A percentile compares a stretch with the other conserved stretches of the same genome.
These are phyloP conservation scores for Torymus tubicola DNA, from an alignment of 2,888 invertebrate species.

Conservation along the genomic window DNA sequence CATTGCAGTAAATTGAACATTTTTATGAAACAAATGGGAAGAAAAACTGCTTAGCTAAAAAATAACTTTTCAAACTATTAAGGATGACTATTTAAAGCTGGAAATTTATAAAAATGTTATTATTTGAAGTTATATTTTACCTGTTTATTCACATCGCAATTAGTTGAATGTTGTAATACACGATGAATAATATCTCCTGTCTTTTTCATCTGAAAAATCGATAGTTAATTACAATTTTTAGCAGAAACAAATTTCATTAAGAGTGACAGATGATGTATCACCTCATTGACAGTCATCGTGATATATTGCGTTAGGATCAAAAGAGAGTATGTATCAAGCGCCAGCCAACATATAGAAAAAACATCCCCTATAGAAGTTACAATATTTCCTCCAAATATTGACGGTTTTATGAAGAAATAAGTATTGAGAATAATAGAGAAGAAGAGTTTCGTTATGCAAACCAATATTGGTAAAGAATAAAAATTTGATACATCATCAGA, in stretches of 20 bases:
- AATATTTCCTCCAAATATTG: constrained; percentile 17
- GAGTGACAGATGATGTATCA: neutral
- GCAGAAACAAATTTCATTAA: too few species aligned
- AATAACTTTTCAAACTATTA: too few species aligned
- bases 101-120: too few species aligned
- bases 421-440: constrained; percentile 49
- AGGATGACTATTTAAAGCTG: too few species aligned
- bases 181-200: constrained; percentile 34
- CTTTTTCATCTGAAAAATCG: constrained; percentile 31
- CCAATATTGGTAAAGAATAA: constrained; percentile 43
- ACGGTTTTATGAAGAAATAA: constrained; percentile 52
- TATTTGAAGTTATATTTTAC: neutral
- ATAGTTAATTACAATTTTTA: neutral
- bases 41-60: constrained; percentile 56
- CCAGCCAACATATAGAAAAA: constrained; percentile 43
- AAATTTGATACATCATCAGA: constrained; percentile 41
- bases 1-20: constrained; percentile 47
- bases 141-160: constrained; percentile 23
- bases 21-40: constrained; percentile 48
- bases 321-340: constrained; percentile 49
- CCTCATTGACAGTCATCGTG: constrained; percentile 35
- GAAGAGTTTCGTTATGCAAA: constrained; percentile 52
- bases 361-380: constrained; percentile 6
- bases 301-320: constrained; percentile 47
- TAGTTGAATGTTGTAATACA: constrained; percentile 6